Percentiles rank a stretch among this genome's conserved stretches.
These are phyloP conservation scores for Tetraneura akinire DNA, from an alignment of 1,140 invertebrate genomes.

Conservation along the genomic window DNA sequence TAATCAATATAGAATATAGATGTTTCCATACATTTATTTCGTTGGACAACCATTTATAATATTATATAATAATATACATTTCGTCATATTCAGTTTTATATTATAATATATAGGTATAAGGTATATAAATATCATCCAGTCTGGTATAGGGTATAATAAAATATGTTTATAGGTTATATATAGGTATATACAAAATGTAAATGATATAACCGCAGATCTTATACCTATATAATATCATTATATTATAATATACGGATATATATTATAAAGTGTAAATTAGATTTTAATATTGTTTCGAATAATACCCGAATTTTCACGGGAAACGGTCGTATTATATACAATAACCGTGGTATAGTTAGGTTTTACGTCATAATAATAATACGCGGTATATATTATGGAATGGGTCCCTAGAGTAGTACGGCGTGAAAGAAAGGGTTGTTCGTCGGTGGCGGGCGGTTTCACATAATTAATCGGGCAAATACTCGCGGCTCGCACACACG, in stretches of 20 bases:
- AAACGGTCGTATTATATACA: not conserved
- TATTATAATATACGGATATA: too few relatives aligned
- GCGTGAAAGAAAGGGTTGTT: not conserved
- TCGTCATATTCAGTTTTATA: too few relatives aligned
- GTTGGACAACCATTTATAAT: not conserved
- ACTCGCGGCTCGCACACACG: not conserved
- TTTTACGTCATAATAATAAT: too few relatives aligned
- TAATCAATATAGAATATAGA: too few relatives aligned
- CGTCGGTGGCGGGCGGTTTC: not conserved
- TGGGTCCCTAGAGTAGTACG: not conserved
- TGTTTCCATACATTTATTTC: not conserved
- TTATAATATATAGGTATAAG: too few relatives aligned
- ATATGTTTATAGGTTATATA: too few relatives aligned
- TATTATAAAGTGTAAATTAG: not conserved
- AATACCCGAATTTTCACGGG: not conserved
- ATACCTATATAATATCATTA: too few relatives aligned
- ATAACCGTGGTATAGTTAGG: not conserved
- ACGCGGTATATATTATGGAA: not conserved
- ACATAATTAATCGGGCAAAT: slow-evolving; percentile 24
- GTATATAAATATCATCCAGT: too few relatives aligned
- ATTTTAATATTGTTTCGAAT: not conserved
- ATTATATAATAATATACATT: too few relatives aligned
- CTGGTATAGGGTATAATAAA: too few relatives aligned
- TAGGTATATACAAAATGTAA: too few relatives aligned
- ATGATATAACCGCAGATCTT: too few relatives aligned